Evolutionary conservation across 2,888 invertebrate genomes (phyloP).

Genomic region (Xestia rhomboidea): DNA sequence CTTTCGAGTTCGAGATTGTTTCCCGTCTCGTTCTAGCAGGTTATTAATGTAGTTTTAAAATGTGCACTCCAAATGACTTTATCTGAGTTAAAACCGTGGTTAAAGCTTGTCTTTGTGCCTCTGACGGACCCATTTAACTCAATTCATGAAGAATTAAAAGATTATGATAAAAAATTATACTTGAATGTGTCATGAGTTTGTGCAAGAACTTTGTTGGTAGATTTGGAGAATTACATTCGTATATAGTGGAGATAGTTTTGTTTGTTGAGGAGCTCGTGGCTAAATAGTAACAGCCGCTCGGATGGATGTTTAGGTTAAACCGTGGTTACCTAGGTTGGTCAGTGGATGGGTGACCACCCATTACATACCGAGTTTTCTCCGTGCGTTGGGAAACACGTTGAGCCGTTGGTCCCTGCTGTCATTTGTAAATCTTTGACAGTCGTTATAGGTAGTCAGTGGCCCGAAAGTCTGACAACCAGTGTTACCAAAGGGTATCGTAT

Average conservation of each 20-base stretch:
- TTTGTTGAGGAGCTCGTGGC: not conserved
- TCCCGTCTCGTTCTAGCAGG: constrained; percentile 73
- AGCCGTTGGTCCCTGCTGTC: too few species aligned
- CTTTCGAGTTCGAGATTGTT: constrained; percentile 81
- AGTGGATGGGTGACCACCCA: too few species aligned
- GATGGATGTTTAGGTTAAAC: too few species aligned
- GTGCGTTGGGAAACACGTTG: too few species aligned
- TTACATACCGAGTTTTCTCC: too few species aligned
- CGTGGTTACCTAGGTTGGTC: too few species aligned
- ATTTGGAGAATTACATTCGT: not conserved
- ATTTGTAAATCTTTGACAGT: too few species aligned
- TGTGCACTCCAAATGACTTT: constrained; percentile 85
- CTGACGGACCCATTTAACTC: constrained; percentile 81
- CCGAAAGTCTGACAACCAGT: too few species aligned
- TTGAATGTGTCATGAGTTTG: constrained; percentile 42
- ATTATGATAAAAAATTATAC: constrained; percentile 51
- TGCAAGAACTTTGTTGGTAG: constrained; percentile 25
- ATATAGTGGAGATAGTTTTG: not conserved
- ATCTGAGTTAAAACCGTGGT: constrained; percentile 82
- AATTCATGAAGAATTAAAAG: constrained; percentile 73
- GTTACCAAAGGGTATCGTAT: too few species aligned
- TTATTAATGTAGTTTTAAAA: constrained; percentile 89
- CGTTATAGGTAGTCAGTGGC: too few species aligned
- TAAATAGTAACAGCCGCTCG: too few species aligned
- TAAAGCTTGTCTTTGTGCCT: constrained; percentile 83